Base-by-base conservation (phyloP, 2,113 vertebrate species). In the Seriola aureovittata region DNA sequence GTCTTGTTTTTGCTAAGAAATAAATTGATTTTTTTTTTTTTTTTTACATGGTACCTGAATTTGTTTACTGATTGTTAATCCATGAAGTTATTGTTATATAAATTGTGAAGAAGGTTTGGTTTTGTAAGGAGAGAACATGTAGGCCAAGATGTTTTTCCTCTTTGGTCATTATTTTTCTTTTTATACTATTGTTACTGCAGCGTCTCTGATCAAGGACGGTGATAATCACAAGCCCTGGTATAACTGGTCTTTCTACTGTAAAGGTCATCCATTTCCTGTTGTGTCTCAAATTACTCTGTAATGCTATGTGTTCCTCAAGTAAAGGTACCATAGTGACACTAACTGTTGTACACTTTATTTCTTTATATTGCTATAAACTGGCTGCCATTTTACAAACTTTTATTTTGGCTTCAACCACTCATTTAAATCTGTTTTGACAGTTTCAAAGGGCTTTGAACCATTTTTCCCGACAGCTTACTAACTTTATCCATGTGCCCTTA, bases 251-350 rank as follows among this genome's bases (percentile, higher is more conserved):
- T 84, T 88, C 46, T 59, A 65, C 74, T 86, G 29, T 57, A 23
- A 38, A 80, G 80, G 55, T 80, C 44, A 40, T 60, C 4, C 12
- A 17, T 67, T 79, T 86, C 34, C 17, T 66, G 3, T 63, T 85
- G 19, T 10, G 12, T 85, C 68, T 84, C 55, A 70, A 34, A 58
- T 71, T 46, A 23, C 52, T 55, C 32, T 59, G 71, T 74, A 48
- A 60, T 40, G 25, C 17, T 52, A 60, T 71, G 23, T 74, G 85
- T 58, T 70, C 65, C 68, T 80, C 46, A 38, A 91, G 55, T 90
- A 88, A 92, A 90, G 84, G 80, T 78, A 14, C 72, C 34, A 73
- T 71, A 69, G 32, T 54, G 25, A 71, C 52, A 44, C 6, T 69
- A 38, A 62, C 14, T n/a, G 44, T 12, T 62, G 40, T 52, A 0